Evolutionary conservation across 2,113 vertebrate genomes (phyloP), one percentile per base, ranked within the genome.

Genomic region (Tupaia chinensis): DNA sequence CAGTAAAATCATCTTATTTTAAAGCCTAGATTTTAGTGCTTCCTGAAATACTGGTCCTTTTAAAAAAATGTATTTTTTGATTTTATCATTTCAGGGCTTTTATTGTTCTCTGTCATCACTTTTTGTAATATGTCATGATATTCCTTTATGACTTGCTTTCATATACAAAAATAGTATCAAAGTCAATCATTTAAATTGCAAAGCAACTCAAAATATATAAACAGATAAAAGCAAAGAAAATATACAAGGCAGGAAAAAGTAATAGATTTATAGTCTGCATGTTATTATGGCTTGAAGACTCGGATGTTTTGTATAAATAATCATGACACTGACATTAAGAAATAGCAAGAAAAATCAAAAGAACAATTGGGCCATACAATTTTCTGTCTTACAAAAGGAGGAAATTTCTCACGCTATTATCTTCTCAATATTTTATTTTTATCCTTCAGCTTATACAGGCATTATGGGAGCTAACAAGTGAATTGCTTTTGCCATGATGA

Each of bases 81-180:
- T 84, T 95, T 92, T 66, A 89, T 73, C 44, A 58, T 95, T 95
- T 83, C 58, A 92, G 73, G 58, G 76, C 27, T 85, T 90, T 91
- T 72, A 97, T 63, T 88, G 54, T 96, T 97, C 74, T 97, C 93
- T 96, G 22, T 44, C 93, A 79, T 58, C 93, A 61, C 44, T 79
- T 96, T 95, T 95, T 94, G 27, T 84, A 86, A 87, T 95, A 66
- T 96, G 68, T 60, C 54, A 93, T 94, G 12, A 61, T 86, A 53
- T 87, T 73, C 74, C 60, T 97, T 96, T 93, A 91, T 95, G 32
- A 80, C 84, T 95, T 96, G 9, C 85, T 97, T 97, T 98, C 72
- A 19, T 93, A 44, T 80, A 77, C 14, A 92, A 91, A 15, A 86
- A 90, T 63, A 91, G 27, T 89, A 97, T 97, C 83, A 98, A 95